Percentiles rank a stretch among this genome's conserved stretches.
phyloP scores from a whole-genome alignment of 1,140 invertebrate genomes.

The Apis florea region DNA sequence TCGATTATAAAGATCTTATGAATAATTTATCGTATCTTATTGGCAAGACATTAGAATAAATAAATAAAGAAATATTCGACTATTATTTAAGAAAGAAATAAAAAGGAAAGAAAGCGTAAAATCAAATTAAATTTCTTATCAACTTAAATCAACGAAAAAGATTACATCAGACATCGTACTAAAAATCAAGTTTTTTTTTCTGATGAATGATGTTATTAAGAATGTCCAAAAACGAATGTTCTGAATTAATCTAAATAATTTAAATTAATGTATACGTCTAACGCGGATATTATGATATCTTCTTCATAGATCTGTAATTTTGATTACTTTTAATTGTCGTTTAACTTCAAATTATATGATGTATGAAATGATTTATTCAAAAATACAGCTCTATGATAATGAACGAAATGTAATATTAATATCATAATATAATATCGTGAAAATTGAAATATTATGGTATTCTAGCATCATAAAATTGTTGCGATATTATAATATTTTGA shows the following conservation, averaged over 20 bases:
- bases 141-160: neutral
- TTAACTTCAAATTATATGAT: neutral
- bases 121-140: no score
- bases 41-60: neutral
- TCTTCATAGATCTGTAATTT: neutral
- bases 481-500: no score
- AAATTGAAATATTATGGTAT: neutral
- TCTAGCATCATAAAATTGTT: no score
- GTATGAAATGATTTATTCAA: neutral
- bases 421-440: no score
- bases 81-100: neutral
- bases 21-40: neutral
- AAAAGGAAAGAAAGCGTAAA: neutral
- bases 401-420: no score
- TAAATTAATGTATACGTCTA: neutral
- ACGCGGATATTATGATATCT: neutral
- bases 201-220: no score
- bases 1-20: neutral
- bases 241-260: no score
- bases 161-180: neutral
- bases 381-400: neutral
- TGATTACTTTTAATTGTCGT: conserved; percentile 28
- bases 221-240: no score
- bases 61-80: neutral
- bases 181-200: no score